These are phyloP conservation scores for Cuniculus paca DNA, from an alignment of 2,797 vertebrate genomes.

Conservation along the genomic window DNA sequence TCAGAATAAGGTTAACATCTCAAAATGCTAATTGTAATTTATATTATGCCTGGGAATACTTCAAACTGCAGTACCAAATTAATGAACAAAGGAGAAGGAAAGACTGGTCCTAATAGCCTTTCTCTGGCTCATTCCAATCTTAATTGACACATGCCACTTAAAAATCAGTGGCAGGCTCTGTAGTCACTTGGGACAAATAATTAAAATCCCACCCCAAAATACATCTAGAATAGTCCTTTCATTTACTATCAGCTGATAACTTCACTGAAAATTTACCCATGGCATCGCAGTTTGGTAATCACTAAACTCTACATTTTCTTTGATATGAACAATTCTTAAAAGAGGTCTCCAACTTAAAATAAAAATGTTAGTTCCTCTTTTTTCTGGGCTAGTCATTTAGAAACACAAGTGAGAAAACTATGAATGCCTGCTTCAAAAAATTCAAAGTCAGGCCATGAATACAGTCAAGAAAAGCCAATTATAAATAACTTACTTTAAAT, in stretches of 20 bases:
- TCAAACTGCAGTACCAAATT: background rate
- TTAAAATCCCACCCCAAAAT: background rate
- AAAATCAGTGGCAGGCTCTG: background rate
- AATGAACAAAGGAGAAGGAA: conserved; percentile 10
- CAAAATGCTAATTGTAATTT: conserved; percentile 29
- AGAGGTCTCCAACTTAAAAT: background rate
- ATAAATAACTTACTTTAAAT: background rate
- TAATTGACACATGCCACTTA: background rate
- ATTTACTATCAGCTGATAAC: background rate
- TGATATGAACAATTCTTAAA: background rate
- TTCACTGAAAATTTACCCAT: background rate
- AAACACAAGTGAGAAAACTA: conserved; percentile 15
- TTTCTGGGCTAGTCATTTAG: background rate
- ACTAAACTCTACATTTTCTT: background rate
- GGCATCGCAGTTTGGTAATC: background rate
- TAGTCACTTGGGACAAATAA: background rate
- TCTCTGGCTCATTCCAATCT: background rate
- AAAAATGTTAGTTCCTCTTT: background rate
- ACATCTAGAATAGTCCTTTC: background rate
- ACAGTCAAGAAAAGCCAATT: background rate
- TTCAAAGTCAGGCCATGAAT: background rate
- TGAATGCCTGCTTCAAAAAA: background rate
- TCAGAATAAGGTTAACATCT: background rate
- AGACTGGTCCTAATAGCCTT: background rate
- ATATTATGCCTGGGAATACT: background rate